These are phyloP conservation scores for Halcyon smyrnensis DNA, from an alignment of 2,797 vertebrate genomes.

Conservation along the genomic window DNA sequence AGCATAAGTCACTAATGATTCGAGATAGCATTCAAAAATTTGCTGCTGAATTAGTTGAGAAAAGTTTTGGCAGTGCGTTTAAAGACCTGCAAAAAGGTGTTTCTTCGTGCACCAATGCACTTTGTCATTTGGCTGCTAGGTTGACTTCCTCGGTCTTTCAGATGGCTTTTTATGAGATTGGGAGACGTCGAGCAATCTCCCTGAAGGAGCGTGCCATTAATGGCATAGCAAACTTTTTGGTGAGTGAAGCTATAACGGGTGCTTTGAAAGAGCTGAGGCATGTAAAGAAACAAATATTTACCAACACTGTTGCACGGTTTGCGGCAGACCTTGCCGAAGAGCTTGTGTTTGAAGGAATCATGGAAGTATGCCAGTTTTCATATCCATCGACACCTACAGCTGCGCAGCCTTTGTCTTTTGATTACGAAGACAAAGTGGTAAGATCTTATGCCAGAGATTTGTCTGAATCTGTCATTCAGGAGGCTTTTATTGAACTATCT, in stretches of 20 bases:
- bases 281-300: conserved; percentile 95
- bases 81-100: conserved; percentile 96
- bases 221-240: conserved; percentile 90
- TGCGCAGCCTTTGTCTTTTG: conserved; percentile 76
- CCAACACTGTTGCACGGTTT: conserved; percentile 88
- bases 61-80: conserved; percentile 93
- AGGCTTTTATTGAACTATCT: conserved; percentile 97
- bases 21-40: conserved; percentile 95
- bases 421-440: conserved; percentile 89
- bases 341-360: conserved; percentile 96
- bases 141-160: conserved; percentile 96
- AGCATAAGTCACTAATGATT: conserved; percentile 85
- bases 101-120: conserved; percentile 91
- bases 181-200: conserved; percentile 88
- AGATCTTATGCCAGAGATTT: conserved; percentile 94
- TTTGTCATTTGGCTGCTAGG: conserved; percentile 92
- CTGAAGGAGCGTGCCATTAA: conserved; percentile 91
- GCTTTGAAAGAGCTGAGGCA: conserved; percentile 91
- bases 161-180: conserved; percentile 97
- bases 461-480: conserved; percentile 97
- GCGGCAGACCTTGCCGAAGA: conserved; percentile 96
- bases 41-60: conserved; percentile 93
- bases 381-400: conserved; percentile 88
- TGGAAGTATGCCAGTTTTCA: conserved; percentile 99
- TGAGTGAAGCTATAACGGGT: conserved; percentile 90